These are phyloP conservation scores for Psococerastis gibbosa DNA, from an alignment of 2,888 invertebrate genomes.

Conservation along the genomic window DNA sequence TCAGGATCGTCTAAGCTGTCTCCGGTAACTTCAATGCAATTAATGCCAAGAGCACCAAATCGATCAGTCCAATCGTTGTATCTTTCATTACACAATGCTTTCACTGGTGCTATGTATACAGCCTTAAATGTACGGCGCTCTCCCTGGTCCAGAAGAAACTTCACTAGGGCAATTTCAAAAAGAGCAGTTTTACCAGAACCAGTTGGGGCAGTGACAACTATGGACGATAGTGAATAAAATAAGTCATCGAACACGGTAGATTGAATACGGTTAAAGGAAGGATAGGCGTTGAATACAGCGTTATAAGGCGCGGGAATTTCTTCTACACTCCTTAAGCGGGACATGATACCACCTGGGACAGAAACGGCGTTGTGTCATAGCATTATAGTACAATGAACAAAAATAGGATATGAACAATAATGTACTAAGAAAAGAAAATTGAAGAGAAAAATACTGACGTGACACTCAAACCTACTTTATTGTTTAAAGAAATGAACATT, in stretches of 20 bases:
- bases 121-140: slow-evolving; percentile 35
- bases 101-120: slow-evolving; percentile 66
- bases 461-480: too few relatives aligned
- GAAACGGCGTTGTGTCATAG: too few relatives aligned
- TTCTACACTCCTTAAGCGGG: too few relatives aligned
- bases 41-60: slow-evolving; percentile 39
- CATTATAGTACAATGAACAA: too few relatives aligned
- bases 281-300: slow-evolving; percentile 34
- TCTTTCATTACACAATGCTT: slow-evolving; percentile 56
- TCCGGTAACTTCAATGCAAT: slow-evolving; percentile 53
- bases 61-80: slow-evolving; percentile 51
- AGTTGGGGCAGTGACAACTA: slow-evolving; percentile 62
- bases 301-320: slow-evolving; percentile 30
- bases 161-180: slow-evolving; percentile 62
- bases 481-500: too few relatives aligned
- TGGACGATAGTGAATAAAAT: slow-evolving; percentile 44
- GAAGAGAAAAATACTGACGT: too few relatives aligned
- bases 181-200: slow-evolving; percentile 68
- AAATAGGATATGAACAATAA: too few relatives aligned
- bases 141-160: slow-evolving; percentile 35
- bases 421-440: too few relatives aligned
- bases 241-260: slow-evolving; percentile 49
- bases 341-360: too few relatives aligned
- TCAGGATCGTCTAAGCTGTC: slow-evolving; percentile 47
- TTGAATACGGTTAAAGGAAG: slow-evolving; percentile 53